Evolutionary conservation across 2,797 vertebrate species (phyloP), one percentile per base, ranked within the genome.

Genomic region (Chelon labrosus): DNA sequence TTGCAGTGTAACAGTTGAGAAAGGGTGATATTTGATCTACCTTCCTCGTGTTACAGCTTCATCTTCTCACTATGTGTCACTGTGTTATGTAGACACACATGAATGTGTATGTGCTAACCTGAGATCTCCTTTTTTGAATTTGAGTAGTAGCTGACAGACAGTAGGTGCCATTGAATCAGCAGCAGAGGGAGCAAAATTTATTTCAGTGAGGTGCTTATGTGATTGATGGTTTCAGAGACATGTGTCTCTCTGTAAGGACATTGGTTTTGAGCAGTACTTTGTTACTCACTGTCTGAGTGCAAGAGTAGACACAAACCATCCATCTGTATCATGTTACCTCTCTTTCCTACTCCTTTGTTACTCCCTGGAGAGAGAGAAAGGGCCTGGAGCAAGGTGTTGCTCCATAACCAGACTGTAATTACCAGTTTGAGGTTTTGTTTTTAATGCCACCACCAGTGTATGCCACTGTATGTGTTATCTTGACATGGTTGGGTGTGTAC

Each of bases 291-390:
- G 54, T 54, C 41, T 52, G 58, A 81, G 70, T 59, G 77, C 47
- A 77, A 68, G 64, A 74, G 22, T 69, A 74, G 67, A 80, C 46
- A 11, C 68, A 63, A 66, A 70, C 63, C 63, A 77, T 87, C 73
- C 86, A 66, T 83, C 75, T 68, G 22, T 85, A 83, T 91, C 77
- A 60, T 54, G 77, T 92, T 92, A 82, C 92, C 54, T 51, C 77
- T 76, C 77, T 82, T 81, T 85, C 72, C 76, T 81, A 25, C 47
- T 80, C 74, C 75, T 88, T 92, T 92, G 91, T 93, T 87, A 73
- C 57, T 82, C 80, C 66, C 39, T 2, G 5, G 82, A 80, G 76
- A 73, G 54, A 44, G 50, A 79, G 74, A 68, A 57, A 55, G 59
- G 59, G 52, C n/a, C 12, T 59, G 44, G 71, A 77, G 61, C 13